phyloP scores from a whole-genome alignment of 2,888 invertebrate species.

The Phyllotreta striolata region DNA sequence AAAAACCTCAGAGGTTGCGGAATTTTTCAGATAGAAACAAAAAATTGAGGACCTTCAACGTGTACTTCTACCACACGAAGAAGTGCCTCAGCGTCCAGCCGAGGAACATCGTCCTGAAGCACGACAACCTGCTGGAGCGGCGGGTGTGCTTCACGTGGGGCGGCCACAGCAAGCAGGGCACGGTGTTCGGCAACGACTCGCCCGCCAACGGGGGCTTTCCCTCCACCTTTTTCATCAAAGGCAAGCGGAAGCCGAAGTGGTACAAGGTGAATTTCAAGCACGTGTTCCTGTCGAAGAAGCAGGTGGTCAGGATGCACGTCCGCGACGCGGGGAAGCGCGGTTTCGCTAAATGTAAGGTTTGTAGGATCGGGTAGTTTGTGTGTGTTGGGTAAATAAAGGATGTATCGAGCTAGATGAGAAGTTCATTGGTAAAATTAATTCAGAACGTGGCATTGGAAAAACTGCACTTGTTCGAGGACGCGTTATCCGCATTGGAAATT shows the following conservation, averaged over 20 bases:
- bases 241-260: conserved; percentile 38
- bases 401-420: too few relatives aligned
- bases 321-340: not conserved
- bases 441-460: too few relatives aligned
- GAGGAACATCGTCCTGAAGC: conserved; percentile 43
- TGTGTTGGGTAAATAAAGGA: not conserved
- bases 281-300: conserved; percentile 45
- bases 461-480: too few relatives aligned
- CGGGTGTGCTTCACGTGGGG: conserved; percentile 41
- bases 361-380: too few relatives aligned
- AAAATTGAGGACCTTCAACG: conserved; percentile 41
- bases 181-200: conserved; percentile 47
- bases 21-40: conserved; percentile 38
- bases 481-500: not conserved
- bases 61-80: conserved; percentile 44
- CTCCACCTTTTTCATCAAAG: conserved; percentile 43
- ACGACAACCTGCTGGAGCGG: conserved; percentile 44
- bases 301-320: conserved; percentile 41
- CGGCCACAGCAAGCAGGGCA: conserved; percentile 38
- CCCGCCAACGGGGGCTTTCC: conserved; percentile 47
- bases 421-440: too few relatives aligned
- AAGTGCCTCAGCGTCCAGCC: conserved; percentile 42
- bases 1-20: not conserved
- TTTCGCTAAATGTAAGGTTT: not conserved
- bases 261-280: conserved; percentile 41